Evolutionary conservation across 2,113 vertebrate species (phyloP).

Genomic region (Willisornis vidua): DNA sequence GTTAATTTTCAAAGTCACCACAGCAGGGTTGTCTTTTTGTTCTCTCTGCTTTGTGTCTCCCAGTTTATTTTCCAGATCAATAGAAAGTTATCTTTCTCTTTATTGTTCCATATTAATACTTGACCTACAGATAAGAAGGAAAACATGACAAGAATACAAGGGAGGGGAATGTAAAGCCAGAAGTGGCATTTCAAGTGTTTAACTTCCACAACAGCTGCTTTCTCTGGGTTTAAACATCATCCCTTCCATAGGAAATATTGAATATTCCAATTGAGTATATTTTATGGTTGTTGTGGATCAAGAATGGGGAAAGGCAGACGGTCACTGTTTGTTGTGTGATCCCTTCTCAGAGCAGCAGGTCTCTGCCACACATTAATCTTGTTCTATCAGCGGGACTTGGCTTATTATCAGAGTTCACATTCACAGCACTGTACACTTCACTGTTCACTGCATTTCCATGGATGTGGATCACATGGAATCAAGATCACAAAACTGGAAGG

Average conservation of each 20-base stretch:
- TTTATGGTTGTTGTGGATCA: neutral
- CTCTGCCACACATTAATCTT: neutral
- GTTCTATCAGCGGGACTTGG: neutral
- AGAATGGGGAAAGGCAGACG: neutral
- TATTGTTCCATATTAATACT: neutral
- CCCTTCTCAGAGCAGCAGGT: neutral
- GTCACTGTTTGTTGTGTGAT: neutral
- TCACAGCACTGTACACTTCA: neutral
- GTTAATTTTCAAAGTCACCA: neutral
- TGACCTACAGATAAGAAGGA: neutral
- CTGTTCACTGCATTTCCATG: accelerated
- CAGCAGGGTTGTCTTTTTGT: neutral
- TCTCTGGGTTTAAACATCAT: neutral
- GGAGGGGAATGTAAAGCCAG: neutral
- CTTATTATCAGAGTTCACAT: neutral
- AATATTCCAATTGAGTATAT: neutral
- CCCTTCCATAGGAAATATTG: neutral
- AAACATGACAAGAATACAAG: neutral
- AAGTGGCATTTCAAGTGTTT: neutral
- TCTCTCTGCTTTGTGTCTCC: neutral
- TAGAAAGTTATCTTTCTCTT: neutral
- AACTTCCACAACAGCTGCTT: neutral
- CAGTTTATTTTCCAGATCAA: neutral
- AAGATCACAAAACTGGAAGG: neutral
- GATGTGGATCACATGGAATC: accelerated